A percentile compares a stretch with the other conserved stretches of the same genome.
Conservation (phyloP, 2,888 invertebrate genomes). For the Notocelia uddmanniana region DNA sequence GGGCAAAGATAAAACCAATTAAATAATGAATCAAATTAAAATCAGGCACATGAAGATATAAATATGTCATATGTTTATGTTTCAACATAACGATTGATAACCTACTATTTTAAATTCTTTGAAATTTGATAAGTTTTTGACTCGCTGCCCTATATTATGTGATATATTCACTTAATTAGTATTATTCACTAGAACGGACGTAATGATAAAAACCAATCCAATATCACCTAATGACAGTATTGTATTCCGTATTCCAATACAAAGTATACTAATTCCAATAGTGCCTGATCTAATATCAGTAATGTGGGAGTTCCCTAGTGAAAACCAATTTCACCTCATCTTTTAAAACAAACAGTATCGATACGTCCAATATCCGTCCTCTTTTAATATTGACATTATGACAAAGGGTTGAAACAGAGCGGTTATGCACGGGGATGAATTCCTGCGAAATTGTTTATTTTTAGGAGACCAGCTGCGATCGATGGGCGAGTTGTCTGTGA, state of each 20-base stretch:
- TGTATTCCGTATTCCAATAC: not conserved
- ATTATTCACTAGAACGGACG: no score
- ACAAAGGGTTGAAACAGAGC: slow-evolving; percentile 18
- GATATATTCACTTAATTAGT: no score
- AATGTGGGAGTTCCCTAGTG: slow-evolving; percentile 10
- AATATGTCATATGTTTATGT: no score
- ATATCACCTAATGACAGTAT: not conserved
- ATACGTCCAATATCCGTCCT: slow-evolving; percentile 27
- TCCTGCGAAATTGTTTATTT: slow-evolving; percentile 39
- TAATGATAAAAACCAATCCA: not conserved
- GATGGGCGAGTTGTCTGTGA: slow-evolving; percentile 32
- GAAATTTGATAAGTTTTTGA: not conserved
- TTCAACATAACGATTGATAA: no score
- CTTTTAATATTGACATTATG: slow-evolving; percentile 39
- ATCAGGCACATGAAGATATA: no score
- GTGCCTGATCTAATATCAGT: not conserved
- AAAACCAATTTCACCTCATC: slow-evolving; percentile 27
- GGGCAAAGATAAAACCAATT: no score
- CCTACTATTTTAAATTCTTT: not conserved
- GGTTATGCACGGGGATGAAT: slow-evolving; percentile 36
- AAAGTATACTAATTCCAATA: slow-evolving; percentile 12
- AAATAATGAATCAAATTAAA: no score
- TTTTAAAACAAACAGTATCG: slow-evolving; percentile 36
- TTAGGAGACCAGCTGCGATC: slow-evolving; percentile 35
- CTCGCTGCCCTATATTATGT: no score